Base-by-base conservation (phyloP, 2,797 vertebrate species). In the Threskiornis aethiopicus region DNA sequence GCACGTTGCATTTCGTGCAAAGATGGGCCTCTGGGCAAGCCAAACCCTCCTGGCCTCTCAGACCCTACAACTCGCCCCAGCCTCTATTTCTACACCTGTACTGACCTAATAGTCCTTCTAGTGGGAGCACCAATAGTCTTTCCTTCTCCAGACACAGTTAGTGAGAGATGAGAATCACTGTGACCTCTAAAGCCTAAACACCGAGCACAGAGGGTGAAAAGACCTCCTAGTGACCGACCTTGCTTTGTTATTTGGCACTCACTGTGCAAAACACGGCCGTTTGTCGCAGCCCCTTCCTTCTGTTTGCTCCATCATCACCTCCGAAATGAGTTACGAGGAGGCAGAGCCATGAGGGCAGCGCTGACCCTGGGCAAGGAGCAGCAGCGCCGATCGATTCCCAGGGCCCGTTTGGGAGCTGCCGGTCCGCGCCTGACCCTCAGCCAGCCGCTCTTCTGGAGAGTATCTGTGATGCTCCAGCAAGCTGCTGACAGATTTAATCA, bases 261-360 rank as follows among this genome's bases (percentile, higher is more conserved):
- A 1, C 55, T 46, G 29, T 18, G 33, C 44, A 76, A 70, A 69
- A 16, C 46, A 41, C 0, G 9, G 14, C 46, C 10, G 9, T 87
- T 66, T 83, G 58, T 78, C 72, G 42, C 71, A 24, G 35, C 59
- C 29, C 49, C 81, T 22, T 39, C 88, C n/a, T 59, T 35, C 67
- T 10, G 21, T 14, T 29, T 47, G 65, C 84, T 66, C 79, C 19
- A 1, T 35, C 33, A 12, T 44, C 6, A 11, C 17, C 71, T 65
- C 1, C 24, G 41, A 15, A 46, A 22, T 47, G 58, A 77, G 25
- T 82, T 41, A 52, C 1, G 11, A 65, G 52, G 21, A 52, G 29
- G 17, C 10, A 2, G 10, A 8, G n/a, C 31, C 1, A 0, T 0
- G 44, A 29, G 64, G 65, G 51, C 70, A 46, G 79, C 3, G 39